Evolutionary conservation across 2,113 vertebrate species (phyloP), one percentile per base, ranked within the genome.

Genomic region (Salvelinus fontinalis): DNA sequence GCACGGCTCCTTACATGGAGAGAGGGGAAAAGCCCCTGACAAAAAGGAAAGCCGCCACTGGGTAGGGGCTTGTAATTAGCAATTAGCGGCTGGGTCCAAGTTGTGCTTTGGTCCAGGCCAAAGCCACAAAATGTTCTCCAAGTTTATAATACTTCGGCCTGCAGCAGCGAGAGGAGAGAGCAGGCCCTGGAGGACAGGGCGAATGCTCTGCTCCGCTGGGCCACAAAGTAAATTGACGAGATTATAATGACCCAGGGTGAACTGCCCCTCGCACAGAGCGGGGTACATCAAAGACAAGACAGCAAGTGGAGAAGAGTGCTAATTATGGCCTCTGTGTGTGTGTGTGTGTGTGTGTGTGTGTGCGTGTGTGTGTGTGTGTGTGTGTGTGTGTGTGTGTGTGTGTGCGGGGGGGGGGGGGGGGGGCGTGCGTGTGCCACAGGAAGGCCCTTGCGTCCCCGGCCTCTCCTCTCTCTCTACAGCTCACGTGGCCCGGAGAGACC

Each of bases 51-150:
- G 91, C 91, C 91, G 85, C 90, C 79, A 80, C 89, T 85, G 90
- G 91, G 91, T 91, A 92, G 89, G 86, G 91, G 93, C 90, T 92
- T 93, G 92, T 94, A 93, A 93, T 94, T 94, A 93, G 90, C 91
- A 92, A 94, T 94, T 94, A 94, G 91, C 87, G 89, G 91, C 89
- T 83, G 88, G 89, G 89, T 94, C 92, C 91, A 93, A 91, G 91
- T 92, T 93, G 92, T 90, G 82, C 91, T 92, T 87, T 80, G 83
- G 85, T 77, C 76, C 57, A 49, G 73, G 91, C 93, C 91, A 94
- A 94, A 94, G 81, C 93, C 93, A 92, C 93, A 90, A 93, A 92
- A 94, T 91, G 92, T 94, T 93, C 91, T 93, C 76, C 85, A 85
- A 86, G 87, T 92, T 92, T 93, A 88, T 90, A 93, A 92, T 90